phyloP scores from a whole-genome alignment of 2,113 vertebrate species.

The Hypomesus transpacificus region DNA sequence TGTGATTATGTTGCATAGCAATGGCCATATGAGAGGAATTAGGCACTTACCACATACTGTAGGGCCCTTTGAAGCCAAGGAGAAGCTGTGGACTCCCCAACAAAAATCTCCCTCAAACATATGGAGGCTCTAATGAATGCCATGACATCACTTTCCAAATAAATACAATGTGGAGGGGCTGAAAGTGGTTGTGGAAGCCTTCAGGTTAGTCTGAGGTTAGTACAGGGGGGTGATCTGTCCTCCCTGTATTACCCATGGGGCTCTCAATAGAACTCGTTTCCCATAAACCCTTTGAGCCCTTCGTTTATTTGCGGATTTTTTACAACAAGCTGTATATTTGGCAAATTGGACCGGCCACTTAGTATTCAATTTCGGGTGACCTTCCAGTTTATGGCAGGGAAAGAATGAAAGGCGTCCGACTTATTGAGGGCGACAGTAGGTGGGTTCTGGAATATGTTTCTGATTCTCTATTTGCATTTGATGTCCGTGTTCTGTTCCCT shows the following conservation, averaged over 20 bases:
- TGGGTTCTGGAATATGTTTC: constrained; percentile 24
- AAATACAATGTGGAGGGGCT: constrained; percentile 38
- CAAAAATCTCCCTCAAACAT: constrained; percentile 39
- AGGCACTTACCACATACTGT: constrained; percentile 45
- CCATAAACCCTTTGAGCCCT: constrained; percentile 31
- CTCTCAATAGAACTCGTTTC: not conserved
- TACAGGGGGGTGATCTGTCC: not conserved
- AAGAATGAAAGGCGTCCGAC: constrained; percentile 6
- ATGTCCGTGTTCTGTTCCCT: constrained; percentile 11
- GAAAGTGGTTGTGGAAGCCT: constrained; percentile 26
- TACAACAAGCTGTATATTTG: constrained; percentile 15
- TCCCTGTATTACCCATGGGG: constrained; percentile 7
- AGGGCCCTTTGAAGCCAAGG: constrained; percentile 57
- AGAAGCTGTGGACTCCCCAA: constrained; percentile 34
- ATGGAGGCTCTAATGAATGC: constrained; percentile 55
- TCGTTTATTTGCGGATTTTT: constrained; percentile 36
- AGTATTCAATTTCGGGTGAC: constrained; percentile 19
- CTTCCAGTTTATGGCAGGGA: not conserved
- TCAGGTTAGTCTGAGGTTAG: constrained; percentile 27
- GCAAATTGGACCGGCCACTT: constrained; percentile 23
- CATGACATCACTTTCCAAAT: constrained; percentile 61
- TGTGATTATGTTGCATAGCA: constrained; percentile 33
- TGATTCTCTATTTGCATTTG: constrained; percentile 5
- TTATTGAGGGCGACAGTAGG: constrained; percentile 15
- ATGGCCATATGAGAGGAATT: constrained; percentile 64